Percentiles rank a stretch among this genome's conserved stretches.
Evolutionary conservation across 2,113 vertebrate species (phyloP).

Genomic region (Nymphicus hollandicus): DNA sequence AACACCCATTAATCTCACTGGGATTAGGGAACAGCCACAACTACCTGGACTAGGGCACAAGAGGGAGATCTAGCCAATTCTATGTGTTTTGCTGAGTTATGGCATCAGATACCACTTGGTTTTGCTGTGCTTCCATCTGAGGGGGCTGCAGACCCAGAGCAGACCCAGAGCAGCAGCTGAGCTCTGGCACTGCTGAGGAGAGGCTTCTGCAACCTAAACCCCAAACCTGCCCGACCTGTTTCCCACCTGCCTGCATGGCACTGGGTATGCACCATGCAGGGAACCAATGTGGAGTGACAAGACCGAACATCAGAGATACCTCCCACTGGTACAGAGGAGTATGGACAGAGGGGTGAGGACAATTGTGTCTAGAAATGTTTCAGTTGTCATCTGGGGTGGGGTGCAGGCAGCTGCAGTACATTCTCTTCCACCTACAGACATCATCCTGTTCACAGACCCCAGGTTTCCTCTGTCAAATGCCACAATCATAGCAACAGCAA

Average conservation of each 20-base stretch:
- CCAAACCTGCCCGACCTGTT: background rate
- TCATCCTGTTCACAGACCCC: background rate
- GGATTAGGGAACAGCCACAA: background rate
- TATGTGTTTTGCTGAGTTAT: background rate
- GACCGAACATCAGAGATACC: background rate
- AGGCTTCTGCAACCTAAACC: background rate
- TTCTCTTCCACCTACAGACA: background rate
- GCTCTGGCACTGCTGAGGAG: fast-evolving
- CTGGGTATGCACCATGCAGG: fast-evolving
- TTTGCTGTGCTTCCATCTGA: background rate
- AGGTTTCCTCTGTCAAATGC: background rate
- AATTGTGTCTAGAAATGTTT: background rate
- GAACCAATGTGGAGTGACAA: background rate
- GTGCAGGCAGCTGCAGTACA: background rate
- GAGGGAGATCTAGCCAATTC: background rate
- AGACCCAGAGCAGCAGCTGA: background rate
- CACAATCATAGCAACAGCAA: fast-evolving
- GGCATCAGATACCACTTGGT: background rate
- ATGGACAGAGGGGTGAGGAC: too few relatives aligned
- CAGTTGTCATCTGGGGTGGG: background rate
- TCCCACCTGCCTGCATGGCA: background rate
- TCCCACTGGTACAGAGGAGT: background rate
- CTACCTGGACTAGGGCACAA: background rate
- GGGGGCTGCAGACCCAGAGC: background rate
- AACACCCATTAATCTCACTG: background rate